Conservation (phyloP, 2,888 invertebrate species). For the Agriopis aurantiaria region DNA sequence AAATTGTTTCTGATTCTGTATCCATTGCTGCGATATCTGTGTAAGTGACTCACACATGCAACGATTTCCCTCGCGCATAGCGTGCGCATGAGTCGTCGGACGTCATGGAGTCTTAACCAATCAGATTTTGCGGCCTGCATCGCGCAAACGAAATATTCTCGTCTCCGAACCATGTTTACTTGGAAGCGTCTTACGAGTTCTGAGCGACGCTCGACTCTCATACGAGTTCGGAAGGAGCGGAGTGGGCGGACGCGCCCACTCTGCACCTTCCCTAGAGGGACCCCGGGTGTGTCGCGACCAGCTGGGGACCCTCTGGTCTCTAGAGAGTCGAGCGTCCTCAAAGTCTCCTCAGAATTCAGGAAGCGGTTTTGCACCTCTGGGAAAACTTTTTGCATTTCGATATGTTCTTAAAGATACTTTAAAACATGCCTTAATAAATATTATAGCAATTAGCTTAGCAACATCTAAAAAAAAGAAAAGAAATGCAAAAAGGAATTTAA, state of each 20-base stretch:
- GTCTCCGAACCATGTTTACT: not conserved
- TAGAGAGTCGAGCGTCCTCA: slow-evolving; percentile 11
- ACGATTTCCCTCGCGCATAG: not conserved
- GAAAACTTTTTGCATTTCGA: no score
- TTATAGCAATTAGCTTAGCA: no score
- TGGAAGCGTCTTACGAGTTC: not conserved
- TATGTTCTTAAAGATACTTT: no score
- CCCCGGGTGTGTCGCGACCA: not conserved
- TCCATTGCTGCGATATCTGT: not conserved
- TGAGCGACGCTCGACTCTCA: slow-evolving; percentile 9
- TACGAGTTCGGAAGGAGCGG: slow-evolving; percentile 1
- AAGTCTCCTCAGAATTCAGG: not conserved
- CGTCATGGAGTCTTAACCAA: slow-evolving; percentile 2
- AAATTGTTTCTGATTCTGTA: no score
- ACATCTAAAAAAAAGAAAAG: no score
- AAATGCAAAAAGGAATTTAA: no score
- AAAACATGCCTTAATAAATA: no score
- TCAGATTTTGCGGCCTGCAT: slow-evolving; percentile 1
- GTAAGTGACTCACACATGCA: not conserved
- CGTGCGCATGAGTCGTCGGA: not conserved
- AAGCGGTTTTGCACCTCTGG: slow-evolving; percentile 17
- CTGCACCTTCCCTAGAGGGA: slow-evolving; percentile 5
- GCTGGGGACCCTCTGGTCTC: slow-evolving; percentile 1
- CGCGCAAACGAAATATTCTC: slow-evolving; percentile 7
- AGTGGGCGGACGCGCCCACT: not conserved